Conservation (phyloP, 2,888 invertebrate species). For the Plebejus melissa region DNA sequence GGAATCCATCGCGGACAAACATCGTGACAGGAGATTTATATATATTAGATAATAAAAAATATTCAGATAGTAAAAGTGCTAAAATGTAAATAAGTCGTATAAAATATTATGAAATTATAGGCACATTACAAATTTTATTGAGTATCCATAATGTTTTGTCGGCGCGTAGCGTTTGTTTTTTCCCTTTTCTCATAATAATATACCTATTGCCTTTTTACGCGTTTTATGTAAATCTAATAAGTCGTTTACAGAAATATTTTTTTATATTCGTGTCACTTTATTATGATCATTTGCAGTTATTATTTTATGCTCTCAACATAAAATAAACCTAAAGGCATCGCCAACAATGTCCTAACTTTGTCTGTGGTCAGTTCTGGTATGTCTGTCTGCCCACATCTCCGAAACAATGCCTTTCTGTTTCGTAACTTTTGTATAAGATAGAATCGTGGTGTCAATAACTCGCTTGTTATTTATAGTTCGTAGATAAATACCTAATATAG, state of each 20-base stretch:
- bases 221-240: neutral
- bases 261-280: neutral
- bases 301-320: neutral
- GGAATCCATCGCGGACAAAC: no score
- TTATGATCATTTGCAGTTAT: neutral
- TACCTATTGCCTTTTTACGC: neutral
- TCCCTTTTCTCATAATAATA: neutral
- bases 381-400: slow-evolving; percentile 52
- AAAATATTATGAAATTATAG: neutral
- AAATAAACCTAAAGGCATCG: neutral
- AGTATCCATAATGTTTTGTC: neutral
- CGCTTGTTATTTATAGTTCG: slow-evolving; percentile 41
- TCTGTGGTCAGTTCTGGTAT: slow-evolving; percentile 49
- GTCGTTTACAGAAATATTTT: neutral
- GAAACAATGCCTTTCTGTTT: slow-evolving; percentile 63
- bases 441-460: slow-evolving; percentile 52
- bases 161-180: neutral
- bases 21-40: no score
- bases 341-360: slow-evolving; percentile 18
- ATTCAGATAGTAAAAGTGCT: no score
- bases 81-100: neutral
- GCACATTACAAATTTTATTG: neutral
- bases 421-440: slow-evolving; percentile 58
- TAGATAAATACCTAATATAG: slow-evolving; percentile 32
- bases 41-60: neutral